These are phyloP conservation scores for Ganaspis sp. DNA, from an alignment of 1,140 invertebrate species.

Conservation along the genomic window DNA sequence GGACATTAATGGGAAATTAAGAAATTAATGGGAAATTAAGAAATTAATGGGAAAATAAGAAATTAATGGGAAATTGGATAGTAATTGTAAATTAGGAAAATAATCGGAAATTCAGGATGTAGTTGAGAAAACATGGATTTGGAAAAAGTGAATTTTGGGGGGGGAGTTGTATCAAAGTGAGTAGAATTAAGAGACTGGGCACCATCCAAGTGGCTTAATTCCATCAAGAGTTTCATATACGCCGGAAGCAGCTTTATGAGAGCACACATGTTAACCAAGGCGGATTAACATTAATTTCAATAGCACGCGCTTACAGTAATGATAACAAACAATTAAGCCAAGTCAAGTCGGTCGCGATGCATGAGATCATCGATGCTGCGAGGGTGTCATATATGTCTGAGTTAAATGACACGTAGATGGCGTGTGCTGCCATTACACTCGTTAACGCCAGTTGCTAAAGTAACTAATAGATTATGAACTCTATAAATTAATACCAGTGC, in stretches of 20 bases:
- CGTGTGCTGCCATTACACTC: slow-evolving; percentile 73
- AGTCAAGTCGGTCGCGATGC: slow-evolving; percentile 67
- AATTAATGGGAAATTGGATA: too few species aligned
- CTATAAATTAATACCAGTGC: slow-evolving; percentile 73
- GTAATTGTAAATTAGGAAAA: too few species aligned
- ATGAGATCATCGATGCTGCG: slow-evolving; percentile 77
- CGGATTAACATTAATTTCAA: slow-evolving; percentile 77
- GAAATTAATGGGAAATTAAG: too few species aligned
- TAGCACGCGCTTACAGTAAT: slow-evolving; percentile 75
- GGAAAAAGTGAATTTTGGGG: too few species aligned
- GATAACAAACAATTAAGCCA: slow-evolving; percentile 76
- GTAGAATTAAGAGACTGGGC: neutral
- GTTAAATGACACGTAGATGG: slow-evolving; percentile 75
- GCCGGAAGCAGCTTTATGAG: slow-evolving; percentile 75
- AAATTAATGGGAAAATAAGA: too few species aligned
- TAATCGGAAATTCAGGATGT: too few species aligned
- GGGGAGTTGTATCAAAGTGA: neutral
- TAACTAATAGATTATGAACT: slow-evolving; percentile 75
- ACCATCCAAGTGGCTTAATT: slow-evolving; percentile 71
- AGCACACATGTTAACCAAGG: slow-evolving; percentile 69
- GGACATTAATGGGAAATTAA: too few species aligned
- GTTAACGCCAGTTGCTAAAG: slow-evolving; percentile 72
- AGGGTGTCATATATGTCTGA: slow-evolving; percentile 64
- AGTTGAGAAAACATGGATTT: too few species aligned
- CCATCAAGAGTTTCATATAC: slow-evolving; percentile 67